Conservation (phyloP, 92 coral and sea anemone genomes). For the Pocillopora meandrina region DNA sequence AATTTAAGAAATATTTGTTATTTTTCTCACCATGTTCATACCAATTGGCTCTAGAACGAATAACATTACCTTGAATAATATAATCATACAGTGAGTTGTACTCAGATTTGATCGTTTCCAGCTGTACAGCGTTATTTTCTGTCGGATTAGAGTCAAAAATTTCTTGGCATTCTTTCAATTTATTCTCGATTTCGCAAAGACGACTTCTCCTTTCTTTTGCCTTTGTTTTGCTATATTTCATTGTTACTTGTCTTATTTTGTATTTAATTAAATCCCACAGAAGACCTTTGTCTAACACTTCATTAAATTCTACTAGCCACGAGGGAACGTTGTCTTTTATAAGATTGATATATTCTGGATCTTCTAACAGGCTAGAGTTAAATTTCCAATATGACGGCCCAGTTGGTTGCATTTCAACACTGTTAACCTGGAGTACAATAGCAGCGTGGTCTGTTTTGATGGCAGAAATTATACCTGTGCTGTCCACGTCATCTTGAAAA, state of each 20-base stretch:
- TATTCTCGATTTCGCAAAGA: not conserved
- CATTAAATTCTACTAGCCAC: not conserved
- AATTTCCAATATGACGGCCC: constrained; percentile 9
- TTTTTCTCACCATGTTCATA: no score
- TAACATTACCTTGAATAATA: no score
- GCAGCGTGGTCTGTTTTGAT: constrained; percentile 25
- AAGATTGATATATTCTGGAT: not conserved
- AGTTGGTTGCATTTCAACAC: constrained; percentile 6
- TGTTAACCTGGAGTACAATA: constrained; percentile 7
- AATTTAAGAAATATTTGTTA: no score
- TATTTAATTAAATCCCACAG: constrained; percentile 15
- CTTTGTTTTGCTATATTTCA: constrained; percentile 18
- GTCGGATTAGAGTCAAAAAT: constrained; percentile 3
- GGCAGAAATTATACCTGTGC: constrained; percentile 13
- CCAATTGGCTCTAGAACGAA: no score
- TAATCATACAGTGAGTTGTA: not conserved
- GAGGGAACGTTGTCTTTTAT: constrained; percentile 12
- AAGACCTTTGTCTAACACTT: constrained; percentile 2
- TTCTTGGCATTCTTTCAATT: not conserved
- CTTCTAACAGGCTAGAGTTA: not conserved
- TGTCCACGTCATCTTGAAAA: constrained; percentile 29
- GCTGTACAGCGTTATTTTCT: constrained; percentile 9
- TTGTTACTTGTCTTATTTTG: constrained; percentile 17
- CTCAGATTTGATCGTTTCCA: constrained; percentile 11
- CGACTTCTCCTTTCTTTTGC: no score